Conservation (phyloP, 1,140 invertebrate species). For the Aphis gossypii region DNA sequence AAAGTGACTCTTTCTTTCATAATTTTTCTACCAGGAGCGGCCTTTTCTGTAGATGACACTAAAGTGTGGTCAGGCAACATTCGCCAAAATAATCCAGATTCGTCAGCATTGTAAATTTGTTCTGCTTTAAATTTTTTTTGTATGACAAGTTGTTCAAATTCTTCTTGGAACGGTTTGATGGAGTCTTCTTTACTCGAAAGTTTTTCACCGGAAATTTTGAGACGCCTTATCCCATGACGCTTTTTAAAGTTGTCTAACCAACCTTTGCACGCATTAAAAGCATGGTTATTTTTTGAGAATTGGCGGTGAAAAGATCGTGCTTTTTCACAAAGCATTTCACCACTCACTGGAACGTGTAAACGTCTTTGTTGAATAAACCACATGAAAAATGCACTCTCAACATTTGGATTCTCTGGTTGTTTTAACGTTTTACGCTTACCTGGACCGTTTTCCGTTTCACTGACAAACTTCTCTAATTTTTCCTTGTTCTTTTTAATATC, state of each 20-base stretch:
- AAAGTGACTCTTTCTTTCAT: constrained; percentile 61
- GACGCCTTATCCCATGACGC: neutral
- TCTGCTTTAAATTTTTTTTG: constrained; percentile 58
- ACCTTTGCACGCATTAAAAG: constrained; percentile 37
- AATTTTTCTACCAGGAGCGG: constrained; percentile 9
- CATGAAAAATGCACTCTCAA: neutral
- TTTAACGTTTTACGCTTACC: constrained; percentile 5
- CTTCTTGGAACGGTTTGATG: constrained; percentile 7
- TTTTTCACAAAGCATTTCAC: constrained; percentile 42
- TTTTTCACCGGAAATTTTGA: neutral
- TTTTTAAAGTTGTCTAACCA: constrained; percentile 40
- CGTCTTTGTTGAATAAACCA: constrained; percentile 37
- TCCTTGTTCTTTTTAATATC: constrained; percentile 42
- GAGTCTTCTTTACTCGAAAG: neutral
- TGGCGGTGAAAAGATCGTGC: constrained; percentile 13
- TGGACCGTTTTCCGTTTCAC: neutral
- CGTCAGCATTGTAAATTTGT: constrained; percentile 65
- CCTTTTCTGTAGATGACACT: constrained; percentile 56
- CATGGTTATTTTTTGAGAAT: constrained; percentile 17
- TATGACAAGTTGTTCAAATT: constrained; percentile 16
- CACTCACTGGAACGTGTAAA: constrained; percentile 34
- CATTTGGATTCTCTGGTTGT: neutral
- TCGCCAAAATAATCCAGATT: constrained; percentile 64
- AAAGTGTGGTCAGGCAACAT: constrained; percentile 63
- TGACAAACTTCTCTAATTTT: constrained; percentile 4